These are phyloP conservation scores for Octodonta nipae DNA, from an alignment of 2,888 invertebrate species.

Conservation along the genomic window DNA sequence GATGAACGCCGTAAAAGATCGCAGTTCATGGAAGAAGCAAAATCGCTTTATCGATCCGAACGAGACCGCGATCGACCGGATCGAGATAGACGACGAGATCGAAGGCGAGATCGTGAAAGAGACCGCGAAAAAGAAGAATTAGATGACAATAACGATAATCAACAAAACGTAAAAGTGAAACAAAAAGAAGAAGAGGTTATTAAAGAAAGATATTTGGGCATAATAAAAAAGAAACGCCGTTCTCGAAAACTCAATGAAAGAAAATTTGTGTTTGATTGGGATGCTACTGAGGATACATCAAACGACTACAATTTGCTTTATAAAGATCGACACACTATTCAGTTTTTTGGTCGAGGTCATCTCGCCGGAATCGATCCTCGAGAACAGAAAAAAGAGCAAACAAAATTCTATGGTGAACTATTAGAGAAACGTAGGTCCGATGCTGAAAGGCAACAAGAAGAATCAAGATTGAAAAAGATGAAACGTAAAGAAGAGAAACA, in stretches of 20 bases:
- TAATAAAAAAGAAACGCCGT: conserved; percentile 82
- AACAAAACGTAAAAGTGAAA: no score
- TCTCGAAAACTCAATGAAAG: conserved; percentile 90
- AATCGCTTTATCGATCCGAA: no score
- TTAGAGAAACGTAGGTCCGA: conserved; percentile 90
- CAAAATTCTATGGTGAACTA: conserved; percentile 91
- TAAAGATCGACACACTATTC: conserved; percentile 93
- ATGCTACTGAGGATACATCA: conserved; percentile 95
- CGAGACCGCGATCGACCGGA: no score
- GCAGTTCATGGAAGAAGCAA: conserved; percentile 26
- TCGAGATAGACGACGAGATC: conserved; percentile 29
- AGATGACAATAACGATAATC: conserved; percentile 59
- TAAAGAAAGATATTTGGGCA: conserved; percentile 86
- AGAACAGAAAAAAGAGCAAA: conserved; percentile 85
- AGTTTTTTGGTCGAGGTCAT: conserved; percentile 95
- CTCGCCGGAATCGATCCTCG: conserved; percentile 98
- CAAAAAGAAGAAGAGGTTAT: conserved; percentile 91
- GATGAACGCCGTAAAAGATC: conserved; percentile 41
- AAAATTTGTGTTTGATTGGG: conserved; percentile 99
- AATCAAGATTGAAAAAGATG: conserved; percentile 79
- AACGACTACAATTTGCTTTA: conserved; percentile 94
- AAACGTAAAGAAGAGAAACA: conserved; percentile 94
- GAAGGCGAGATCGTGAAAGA: conserved; percentile 36
- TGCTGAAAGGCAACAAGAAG: conserved; percentile 93
- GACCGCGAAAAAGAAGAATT: conserved; percentile 42